Evolutionary conservation across 1,140 invertebrate genomes (phyloP).

Genomic region (Battus philenor): DNA sequence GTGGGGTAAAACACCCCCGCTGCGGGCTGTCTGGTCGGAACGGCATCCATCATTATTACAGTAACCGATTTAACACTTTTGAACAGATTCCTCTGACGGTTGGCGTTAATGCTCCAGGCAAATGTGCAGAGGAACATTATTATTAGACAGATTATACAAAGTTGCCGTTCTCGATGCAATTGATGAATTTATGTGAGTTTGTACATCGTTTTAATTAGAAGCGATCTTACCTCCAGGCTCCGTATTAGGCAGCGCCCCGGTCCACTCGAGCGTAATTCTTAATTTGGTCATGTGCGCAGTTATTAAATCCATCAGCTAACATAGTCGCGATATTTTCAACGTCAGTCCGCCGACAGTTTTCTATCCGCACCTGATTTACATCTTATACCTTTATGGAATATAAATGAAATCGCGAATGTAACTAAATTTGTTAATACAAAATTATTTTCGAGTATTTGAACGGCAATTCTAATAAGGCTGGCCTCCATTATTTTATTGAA

Average conservation of each 20-base stretch:
- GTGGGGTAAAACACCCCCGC: conserved; percentile 74
- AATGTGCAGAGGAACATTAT: conserved; percentile 41
- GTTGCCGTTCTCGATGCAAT: background rate
- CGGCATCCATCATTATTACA: conserved; percentile 75
- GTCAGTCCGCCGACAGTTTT: conserved; percentile 26
- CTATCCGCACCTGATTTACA: conserved; percentile 25
- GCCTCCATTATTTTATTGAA: conserved; percentile 48
- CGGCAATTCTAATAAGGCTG: conserved; percentile 35
- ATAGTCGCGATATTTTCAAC: conserved; percentile 36
- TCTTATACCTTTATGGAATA: conserved; percentile 17
- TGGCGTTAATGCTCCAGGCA: conserved; percentile 55
- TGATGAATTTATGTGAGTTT: conserved; percentile 13
- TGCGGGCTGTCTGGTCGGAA: conserved; percentile 69
- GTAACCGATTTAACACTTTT: conserved; percentile 76
- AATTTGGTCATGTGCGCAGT: conserved; percentile 37
- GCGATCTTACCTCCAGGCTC: conserved; percentile 29
- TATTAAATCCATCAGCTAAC: conserved; percentile 38
- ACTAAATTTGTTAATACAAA: conserved; percentile 25
- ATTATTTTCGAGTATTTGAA: conserved; percentile 32
- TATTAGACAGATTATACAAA: conserved; percentile 1
- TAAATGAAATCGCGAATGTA: conserved; percentile 26
- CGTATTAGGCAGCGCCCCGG: conserved; percentile 37
- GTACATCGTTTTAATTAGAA: conserved; percentile 30
- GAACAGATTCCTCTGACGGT: conserved; percentile 67
- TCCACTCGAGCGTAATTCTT: conserved; percentile 36